Evolutionary conservation across 2,888 invertebrate genomes (phyloP).

Genomic region (Spilosoma lubricipeda): DNA sequence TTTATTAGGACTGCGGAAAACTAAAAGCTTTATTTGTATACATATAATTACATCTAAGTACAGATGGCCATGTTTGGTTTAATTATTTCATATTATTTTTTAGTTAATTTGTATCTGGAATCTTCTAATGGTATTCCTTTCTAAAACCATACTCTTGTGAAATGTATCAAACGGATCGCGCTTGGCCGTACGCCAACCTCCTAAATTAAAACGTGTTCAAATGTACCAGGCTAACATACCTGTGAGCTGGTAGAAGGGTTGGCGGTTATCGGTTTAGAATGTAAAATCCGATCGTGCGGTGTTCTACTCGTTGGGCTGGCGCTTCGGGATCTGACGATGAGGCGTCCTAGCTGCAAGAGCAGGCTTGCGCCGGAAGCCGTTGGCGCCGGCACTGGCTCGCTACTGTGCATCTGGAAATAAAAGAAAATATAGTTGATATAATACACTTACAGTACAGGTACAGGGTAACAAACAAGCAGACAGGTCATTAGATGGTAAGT

Average conservation of each 20-base stretch:
- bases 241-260: conserved; percentile 68
- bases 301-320: conserved; percentile 74
- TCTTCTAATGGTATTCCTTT: background rate
- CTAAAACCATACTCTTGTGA: background rate
- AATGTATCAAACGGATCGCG: background rate
- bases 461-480: too few species aligned
- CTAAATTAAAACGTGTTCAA: background rate
- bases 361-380: conserved; percentile 80
- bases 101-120: background rate
- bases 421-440: conserved; percentile 15
- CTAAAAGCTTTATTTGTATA: too few species aligned
- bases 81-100: too few species aligned
- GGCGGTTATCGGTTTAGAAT: conserved; percentile 63
- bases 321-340: conserved; percentile 87
- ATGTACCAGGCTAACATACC: conserved; percentile 25
- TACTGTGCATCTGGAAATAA: conserved; percentile 81
- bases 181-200: conserved; percentile 1
- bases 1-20: too few species aligned
- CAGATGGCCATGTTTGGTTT: too few species aligned
- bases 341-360: conserved; percentile 86
- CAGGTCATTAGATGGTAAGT: too few species aligned
- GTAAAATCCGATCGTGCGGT: conserved; percentile 62
- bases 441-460: too few species aligned
- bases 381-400: conserved; percentile 71
- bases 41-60: too few species aligned